Conservation (phyloP, 2,797 vertebrate species). For the Avahi laniger region DNA sequence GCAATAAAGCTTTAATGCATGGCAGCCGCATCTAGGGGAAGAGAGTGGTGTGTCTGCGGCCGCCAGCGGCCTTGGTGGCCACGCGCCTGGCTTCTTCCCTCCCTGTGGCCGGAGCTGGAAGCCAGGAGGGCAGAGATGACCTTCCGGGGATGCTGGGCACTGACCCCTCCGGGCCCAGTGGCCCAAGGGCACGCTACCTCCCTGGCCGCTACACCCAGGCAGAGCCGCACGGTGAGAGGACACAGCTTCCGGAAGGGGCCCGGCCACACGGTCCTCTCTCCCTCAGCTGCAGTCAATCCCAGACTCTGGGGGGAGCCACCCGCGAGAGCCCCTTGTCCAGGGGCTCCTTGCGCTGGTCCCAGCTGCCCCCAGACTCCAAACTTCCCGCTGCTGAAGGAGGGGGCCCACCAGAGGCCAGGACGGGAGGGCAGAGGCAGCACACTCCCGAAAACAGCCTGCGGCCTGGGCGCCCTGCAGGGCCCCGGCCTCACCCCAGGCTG, state of each 20-base stretch:
- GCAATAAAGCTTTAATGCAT: conserved; percentile 59
- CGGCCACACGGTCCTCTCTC: not conserved
- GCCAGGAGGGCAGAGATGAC: not conserved
- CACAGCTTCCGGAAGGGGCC: not conserved
- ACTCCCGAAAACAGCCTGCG: not conserved
- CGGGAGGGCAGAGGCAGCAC: not conserved
- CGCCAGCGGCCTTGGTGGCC: not conserved
- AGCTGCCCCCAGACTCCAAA: not conserved
- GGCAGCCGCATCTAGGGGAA: not conserved
- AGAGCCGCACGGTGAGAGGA: not conserved
- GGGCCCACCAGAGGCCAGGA: not conserved
- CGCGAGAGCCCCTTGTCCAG: no score
- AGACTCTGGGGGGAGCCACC: not conserved
- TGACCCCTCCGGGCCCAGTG: not conserved
- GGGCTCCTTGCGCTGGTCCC: no score
- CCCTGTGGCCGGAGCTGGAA: conserved; percentile 57
- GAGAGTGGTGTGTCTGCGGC: conserved; percentile 5
- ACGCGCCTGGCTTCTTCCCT: not conserved
- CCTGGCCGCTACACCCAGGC: not conserved
- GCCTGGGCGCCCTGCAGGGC: not conserved
- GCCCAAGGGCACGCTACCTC: not conserved
- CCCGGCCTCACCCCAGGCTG: not conserved
- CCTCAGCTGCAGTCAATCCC: not conserved
- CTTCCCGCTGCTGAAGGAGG: not conserved
- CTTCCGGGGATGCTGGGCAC: conserved; percentile 11